Conservation (phyloP, 2,113 vertebrate genomes). For the Alces alces region DNA sequence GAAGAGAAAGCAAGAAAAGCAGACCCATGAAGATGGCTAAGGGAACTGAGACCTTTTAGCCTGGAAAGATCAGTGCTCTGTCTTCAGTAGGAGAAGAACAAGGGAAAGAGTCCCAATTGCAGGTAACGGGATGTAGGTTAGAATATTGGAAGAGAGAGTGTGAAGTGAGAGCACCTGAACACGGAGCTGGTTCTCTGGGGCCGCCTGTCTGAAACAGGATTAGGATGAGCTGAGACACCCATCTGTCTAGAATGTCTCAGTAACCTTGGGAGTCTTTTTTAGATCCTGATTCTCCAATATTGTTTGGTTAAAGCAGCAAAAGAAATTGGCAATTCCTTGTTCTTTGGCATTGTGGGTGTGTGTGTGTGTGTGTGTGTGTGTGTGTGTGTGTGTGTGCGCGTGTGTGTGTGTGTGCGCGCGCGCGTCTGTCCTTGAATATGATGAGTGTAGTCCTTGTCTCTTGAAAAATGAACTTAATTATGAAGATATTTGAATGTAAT, state of each 20-base stretch:
- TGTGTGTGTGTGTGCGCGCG: not conserved
- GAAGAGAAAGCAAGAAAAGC: not conserved
- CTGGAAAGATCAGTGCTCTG: not conserved
- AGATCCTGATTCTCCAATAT: not conserved
- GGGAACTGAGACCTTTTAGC: not conserved
- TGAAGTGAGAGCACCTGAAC: not conserved
- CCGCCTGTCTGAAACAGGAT: not conserved
- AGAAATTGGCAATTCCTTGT: not conserved
- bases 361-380: not conserved
- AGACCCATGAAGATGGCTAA: not conserved
- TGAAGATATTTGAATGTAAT: conserved; percentile 33
- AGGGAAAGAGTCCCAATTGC: not conserved
- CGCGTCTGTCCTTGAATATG: not conserved
- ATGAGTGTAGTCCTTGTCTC: not conserved
- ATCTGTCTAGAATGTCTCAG: not conserved
- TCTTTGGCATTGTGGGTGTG: not conserved
- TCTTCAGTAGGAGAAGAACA: not conserved
- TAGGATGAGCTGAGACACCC: not conserved
- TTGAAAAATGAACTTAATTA: conserved; percentile 51
- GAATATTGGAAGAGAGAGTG: not conserved
- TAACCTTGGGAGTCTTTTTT: not conserved
- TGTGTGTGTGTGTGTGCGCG: not conserved
- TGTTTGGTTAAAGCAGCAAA: conserved; percentile 7
- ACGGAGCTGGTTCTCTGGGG: not conserved
- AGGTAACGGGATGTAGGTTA: not conserved